phyloP scores from a whole-genome alignment of 2,888 invertebrate species.

The Drosophila greeni region DNA sequence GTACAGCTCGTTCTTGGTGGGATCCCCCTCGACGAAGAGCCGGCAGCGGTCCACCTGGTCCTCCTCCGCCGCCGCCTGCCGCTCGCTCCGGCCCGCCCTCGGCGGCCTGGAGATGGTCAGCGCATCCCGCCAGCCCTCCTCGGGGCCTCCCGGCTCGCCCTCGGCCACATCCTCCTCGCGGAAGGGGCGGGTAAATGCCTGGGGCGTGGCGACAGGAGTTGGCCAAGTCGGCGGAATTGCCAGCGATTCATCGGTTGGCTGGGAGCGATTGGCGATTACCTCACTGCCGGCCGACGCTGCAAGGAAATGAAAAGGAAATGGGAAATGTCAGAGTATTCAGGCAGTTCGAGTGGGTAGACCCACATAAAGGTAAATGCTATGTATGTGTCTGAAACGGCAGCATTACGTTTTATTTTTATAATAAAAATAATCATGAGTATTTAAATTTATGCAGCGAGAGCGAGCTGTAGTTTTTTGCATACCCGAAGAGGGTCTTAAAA shows the following conservation, averaged over 20 bases:
- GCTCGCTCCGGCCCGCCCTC: slow-evolving; percentile 46
- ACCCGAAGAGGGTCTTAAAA: not conserved
- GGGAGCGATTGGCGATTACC: slow-evolving; percentile 16
- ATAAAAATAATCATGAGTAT: slow-evolving; percentile 53
- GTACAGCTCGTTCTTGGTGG: slow-evolving; percentile 82
- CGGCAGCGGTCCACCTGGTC: slow-evolving; percentile 79
- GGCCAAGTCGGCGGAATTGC: not conserved
- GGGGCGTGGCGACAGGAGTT: not conserved
- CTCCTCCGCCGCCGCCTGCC: slow-evolving; percentile 64
- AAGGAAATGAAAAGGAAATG: slow-evolving; percentile 31
- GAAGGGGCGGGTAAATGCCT: not conserved
- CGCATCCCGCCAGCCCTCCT: slow-evolving; percentile 3
- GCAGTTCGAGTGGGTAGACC: slow-evolving; percentile 1
- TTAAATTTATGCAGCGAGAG: slow-evolving; percentile 54
- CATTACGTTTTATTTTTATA: slow-evolving; percentile 48
- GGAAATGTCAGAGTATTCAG: slow-evolving; percentile 11
- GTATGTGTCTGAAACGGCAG: slow-evolving; percentile 17
- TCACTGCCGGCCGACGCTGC: slow-evolving; percentile 23
- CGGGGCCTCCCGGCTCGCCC: slow-evolving; percentile 11
- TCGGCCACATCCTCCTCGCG: slow-evolving; percentile 26
- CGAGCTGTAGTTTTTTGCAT: not conserved
- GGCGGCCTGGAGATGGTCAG: slow-evolving; percentile 43
- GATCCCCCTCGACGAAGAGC: slow-evolving; percentile 81
- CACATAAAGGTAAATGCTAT: not conserved
- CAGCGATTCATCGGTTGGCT: slow-evolving; percentile 4